These are phyloP conservation scores for Gallinago paraguaiae DNA, from an alignment of 2,113 vertebrate species.

Conservation along the genomic window DNA sequence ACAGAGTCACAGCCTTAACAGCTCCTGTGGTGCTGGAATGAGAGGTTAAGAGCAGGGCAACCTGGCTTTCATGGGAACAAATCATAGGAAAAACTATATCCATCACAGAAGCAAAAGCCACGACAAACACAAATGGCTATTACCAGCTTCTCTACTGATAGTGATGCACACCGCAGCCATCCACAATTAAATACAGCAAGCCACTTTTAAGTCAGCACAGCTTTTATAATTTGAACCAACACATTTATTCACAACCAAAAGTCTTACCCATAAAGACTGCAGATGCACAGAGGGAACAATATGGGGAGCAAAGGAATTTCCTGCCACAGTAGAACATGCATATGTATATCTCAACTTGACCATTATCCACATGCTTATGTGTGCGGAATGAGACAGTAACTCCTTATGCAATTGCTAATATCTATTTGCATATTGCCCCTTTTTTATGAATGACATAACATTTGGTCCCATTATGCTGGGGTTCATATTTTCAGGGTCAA, in stretches of 20 bases:
- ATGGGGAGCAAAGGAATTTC: background rate
- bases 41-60: constrained; percentile 61
- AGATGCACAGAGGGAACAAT: background rate
- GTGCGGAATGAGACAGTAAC: background rate
- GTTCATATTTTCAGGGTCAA: background rate
- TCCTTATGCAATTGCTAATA: background rate
- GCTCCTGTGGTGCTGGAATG: background rate
- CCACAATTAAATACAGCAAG: background rate
- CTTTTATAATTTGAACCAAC: background rate
- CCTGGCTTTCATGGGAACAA: background rate
- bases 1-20: constrained; percentile 32
- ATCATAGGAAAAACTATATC: background rate
- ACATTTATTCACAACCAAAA: background rate
- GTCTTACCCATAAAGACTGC: background rate
- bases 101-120: background rate
- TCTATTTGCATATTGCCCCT: background rate
- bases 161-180: background rate
- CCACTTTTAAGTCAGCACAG: background rate
- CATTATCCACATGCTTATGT: background rate
- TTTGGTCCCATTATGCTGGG: background rate
- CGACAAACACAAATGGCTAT: background rate
- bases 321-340: background rate
- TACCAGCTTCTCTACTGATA: background rate
- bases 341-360: background rate
- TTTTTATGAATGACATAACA: background rate